Evolutionary conservation across 1,140 invertebrate genomes (phyloP).

Genomic region (Thereuonema tuberculata): DNA sequence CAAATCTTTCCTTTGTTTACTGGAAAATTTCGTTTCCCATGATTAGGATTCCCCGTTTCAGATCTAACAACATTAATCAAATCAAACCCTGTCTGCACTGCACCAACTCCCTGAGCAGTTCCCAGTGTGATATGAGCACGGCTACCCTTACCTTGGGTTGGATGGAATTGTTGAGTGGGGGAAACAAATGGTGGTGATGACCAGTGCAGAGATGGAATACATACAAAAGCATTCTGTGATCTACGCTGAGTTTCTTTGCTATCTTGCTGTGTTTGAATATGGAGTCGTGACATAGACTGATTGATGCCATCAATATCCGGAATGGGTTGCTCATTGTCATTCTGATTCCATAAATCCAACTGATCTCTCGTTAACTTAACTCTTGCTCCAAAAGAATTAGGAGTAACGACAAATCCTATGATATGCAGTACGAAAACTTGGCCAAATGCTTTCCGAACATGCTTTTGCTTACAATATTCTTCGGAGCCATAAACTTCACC

Average conservation of each 20-base stretch:
- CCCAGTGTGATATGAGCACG: constrained; percentile 22
- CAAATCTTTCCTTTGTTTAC: background rate
- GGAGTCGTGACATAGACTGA: background rate
- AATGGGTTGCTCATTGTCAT: constrained; percentile 15
- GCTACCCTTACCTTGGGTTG: constrained; percentile 15
- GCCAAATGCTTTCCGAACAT: constrained; percentile 16
- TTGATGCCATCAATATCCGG: background rate
- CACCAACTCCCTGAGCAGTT: constrained; percentile 14
- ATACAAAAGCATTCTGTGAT: background rate
- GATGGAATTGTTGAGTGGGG: background rate
- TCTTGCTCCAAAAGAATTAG: constrained; percentile 20
- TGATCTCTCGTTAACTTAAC: constrained; percentile 15
- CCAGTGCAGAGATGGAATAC: background rate
- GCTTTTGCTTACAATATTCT: constrained; percentile 14
- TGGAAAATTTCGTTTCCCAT: background rate
- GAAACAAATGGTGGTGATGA: background rate
- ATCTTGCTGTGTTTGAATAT: no score
- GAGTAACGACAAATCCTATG: constrained; percentile 21
- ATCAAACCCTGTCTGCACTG: constrained; percentile 21
- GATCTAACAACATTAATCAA: constrained; percentile 14
- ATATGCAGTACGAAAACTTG: constrained; percentile 14
- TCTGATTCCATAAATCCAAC: constrained; percentile 17
- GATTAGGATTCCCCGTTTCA: constrained; percentile 2
- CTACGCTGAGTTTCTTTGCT: background rate
- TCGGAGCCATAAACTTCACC: background rate